phyloP scores from a whole-genome alignment of 2,797 vertebrate genomes.

The Myiotriccus ornatus region DNA sequence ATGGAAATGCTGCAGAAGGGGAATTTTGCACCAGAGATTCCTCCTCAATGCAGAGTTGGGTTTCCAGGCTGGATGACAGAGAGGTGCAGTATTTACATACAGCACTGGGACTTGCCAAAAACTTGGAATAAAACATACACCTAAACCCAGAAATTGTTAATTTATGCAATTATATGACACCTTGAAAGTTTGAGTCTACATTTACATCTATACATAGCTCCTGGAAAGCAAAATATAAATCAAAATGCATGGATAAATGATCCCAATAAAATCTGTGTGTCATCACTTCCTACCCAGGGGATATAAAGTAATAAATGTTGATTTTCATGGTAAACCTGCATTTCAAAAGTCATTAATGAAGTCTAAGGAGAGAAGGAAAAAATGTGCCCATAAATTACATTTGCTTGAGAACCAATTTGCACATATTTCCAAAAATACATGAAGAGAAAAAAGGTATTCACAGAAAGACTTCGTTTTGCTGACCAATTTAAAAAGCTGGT shows the following conservation, averaged over 20 bases:
- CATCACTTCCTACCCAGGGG: neutral
- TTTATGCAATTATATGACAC: neutral
- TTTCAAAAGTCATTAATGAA: neutral
- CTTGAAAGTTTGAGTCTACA: neutral
- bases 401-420: neutral
- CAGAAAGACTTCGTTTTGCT: neutral
- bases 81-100: neutral
- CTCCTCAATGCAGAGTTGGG: neutral
- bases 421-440: neutral
- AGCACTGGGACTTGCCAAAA: neutral
- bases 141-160: neutral
- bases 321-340: neutral
- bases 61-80: neutral
- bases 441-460: neutral
- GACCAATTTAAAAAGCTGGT: neutral
- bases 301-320: neutral
- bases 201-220: neutral
- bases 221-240: neutral
- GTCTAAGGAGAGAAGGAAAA: neutral
- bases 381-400: neutral
- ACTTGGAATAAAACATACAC: neutral
- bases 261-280: neutral
- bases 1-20: neutral
- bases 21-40: neutral
- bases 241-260: neutral